Evolutionary conservation across 2,888 invertebrate species (phyloP), one percentile per base, ranked within the genome.

Genomic region (Orthosia cruda): DNA sequence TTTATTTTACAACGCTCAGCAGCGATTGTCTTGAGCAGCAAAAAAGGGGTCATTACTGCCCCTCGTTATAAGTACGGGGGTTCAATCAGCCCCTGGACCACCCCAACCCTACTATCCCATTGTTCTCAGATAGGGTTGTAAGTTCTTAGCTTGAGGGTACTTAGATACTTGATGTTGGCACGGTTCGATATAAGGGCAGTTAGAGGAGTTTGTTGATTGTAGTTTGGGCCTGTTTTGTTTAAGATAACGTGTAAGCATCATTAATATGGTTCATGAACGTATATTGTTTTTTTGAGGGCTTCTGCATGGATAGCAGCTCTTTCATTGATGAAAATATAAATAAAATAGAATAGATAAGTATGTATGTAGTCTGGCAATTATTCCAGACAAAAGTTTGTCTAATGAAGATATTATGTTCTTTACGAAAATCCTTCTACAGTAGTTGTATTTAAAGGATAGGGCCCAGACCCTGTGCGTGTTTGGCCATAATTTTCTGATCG

Each of bases 41-140:
- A 85, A 81, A 83, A 87, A 87, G 74, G 84, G 88, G 84, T 82
- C 83, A 77, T 86, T 87, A 86, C 73, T 80, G 67, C 72, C 76
- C 79, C 79, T 78, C 52, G 40, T 67, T 77, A 75, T 78, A 67
- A 75, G 40, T 52, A 73, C 71, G 67, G 66, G 77, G 71, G 83
- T 73, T 71, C 63, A 78, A 84, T 71, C 76, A 74, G 74, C 77
- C 70, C 71, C 58, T 63, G 66, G 72, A 82, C 73, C 77, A 70
- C 76, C 74, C 79, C 71, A 47, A 68, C 71, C 65, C 65, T 57
- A 76, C 76, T 68, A 18, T 55, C 11, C 65, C 74, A 70, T 80
- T 86, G 83, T 83, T 81, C 82, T 78, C 64, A 54, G 73, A 74
- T 80, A 70, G 84, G 86, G 88, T 84, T 77, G 69, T 61, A 50